Percentiles rank a stretch among this genome's conserved stretches.
Evolutionary conservation across 2,888 invertebrate genomes (phyloP).

Genomic region (Antitype chi): DNA sequence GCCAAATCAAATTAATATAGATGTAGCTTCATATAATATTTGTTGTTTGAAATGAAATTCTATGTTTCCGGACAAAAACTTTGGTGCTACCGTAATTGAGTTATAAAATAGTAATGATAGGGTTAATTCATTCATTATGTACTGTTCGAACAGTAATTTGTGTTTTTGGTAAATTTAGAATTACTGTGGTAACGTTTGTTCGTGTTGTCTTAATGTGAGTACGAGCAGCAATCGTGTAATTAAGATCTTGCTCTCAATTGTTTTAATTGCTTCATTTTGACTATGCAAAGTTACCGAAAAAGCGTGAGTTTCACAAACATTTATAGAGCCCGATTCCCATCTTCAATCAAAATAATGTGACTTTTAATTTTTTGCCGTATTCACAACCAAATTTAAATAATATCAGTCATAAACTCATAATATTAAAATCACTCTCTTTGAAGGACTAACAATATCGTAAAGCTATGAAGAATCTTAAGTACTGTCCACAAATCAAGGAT

Average conservation of each 20-base stretch:
- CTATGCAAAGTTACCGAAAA: conserved; percentile 36
- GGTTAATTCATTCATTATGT: conserved; percentile 62
- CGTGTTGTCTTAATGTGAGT: conserved; percentile 39
- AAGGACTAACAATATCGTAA: conserved; percentile 23
- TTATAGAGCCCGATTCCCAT: conserved; percentile 15
- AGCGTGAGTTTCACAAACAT: conserved; percentile 29
- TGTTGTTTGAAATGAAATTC: conserved; percentile 49
- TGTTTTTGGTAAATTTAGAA: conserved; percentile 47
- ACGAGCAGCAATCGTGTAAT: conserved; percentile 40
- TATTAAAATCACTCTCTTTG: conserved; percentile 6
- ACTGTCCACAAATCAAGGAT: conserved; percentile 32
- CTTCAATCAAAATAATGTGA: conserved; percentile 11
- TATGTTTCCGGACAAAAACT: conserved; percentile 60
- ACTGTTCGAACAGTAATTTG: conserved; percentile 55
- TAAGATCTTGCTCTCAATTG: conserved; percentile 44
- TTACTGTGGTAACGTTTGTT: conserved; percentile 49
- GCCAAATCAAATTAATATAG: conserved; percentile 64
- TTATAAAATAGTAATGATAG: conserved; percentile 63
- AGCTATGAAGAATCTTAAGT: conserved; percentile 20
- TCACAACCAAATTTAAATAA: background rate
- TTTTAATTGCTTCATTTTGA: conserved; percentile 46
- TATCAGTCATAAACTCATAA: too few species aligned
- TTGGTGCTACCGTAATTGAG: conserved; percentile 55
- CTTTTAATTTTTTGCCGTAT: conserved; percentile 4
- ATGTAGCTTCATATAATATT: conserved; percentile 47